phyloP scores from a whole-genome alignment of 1,140 invertebrate genomes.

The Cryptotermes secundus region DNA sequence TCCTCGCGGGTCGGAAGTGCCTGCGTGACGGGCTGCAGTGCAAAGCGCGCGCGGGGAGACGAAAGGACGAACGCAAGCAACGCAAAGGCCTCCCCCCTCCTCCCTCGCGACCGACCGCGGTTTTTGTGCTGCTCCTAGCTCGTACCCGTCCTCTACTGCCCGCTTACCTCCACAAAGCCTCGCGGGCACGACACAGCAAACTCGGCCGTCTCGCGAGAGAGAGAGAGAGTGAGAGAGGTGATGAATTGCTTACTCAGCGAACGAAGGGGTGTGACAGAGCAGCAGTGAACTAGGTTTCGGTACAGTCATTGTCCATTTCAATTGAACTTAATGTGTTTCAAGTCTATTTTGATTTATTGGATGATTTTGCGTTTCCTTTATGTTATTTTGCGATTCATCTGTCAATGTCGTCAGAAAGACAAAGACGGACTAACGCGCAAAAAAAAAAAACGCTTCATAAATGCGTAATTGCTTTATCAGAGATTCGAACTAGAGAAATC shows the following conservation, averaged over 20 bases:
- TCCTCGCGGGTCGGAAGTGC: constrained; percentile 32
- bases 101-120: constrained; percentile 1
- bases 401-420: no score
- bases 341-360: neutral
- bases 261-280: neutral
- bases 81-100: no score
- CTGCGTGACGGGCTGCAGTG: constrained; percentile 28
- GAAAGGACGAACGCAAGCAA: neutral
- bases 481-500: no score
- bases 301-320: neutral
- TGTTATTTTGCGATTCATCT: no score
- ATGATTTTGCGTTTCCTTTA: no score
- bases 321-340: neutral
- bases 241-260: constrained; percentile 34
- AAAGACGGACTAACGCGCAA: no score
- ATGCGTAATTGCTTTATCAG: no score
- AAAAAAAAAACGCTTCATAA: no score
- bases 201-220: constrained; percentile 40
- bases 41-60: neutral
- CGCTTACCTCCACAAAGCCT: constrained; percentile 49
- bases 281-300: neutral
- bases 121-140: neutral
- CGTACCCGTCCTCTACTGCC: neutral
- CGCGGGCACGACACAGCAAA: constrained; percentile 36
- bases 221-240: constrained; percentile 35